A percentile compares a stretch with the other conserved stretches of the same genome.
Evolutionary conservation across 2,888 invertebrate genomes (phyloP).

Genomic region (Marasmarcha lunaedactyla): DNA sequence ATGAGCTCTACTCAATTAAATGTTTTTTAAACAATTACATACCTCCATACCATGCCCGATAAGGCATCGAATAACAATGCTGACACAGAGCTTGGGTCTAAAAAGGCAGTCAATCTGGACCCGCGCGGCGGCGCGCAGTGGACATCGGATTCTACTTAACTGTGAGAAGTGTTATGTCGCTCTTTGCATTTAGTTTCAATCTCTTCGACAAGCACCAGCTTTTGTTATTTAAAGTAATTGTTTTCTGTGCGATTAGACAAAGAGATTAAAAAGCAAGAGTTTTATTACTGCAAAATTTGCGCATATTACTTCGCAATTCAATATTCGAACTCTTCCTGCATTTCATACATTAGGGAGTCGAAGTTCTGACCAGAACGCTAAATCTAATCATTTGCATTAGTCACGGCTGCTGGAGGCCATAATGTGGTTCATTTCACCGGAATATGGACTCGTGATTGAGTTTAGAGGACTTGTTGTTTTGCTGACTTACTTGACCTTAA

Average conservation of each 20-base stretch:
- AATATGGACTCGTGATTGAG: conserved; percentile 35
- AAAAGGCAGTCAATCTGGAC: conserved; percentile 50
- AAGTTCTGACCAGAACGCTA: conserved; percentile 46
- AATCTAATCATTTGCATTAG: conserved; percentile 65
- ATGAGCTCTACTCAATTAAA: conserved; percentile 16
- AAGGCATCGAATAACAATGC: conserved; percentile 28
- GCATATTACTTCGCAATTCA: neutral
- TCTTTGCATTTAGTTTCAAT: conserved; percentile 10
- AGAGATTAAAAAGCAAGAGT: too few relatives aligned
- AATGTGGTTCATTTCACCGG: conserved; percentile 59
- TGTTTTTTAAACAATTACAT: conserved; percentile 17
- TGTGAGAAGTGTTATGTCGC: conserved; percentile 48
- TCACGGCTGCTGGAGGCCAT: conserved; percentile 47
- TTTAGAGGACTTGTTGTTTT: conserved; percentile 23
- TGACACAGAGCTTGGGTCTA: conserved; percentile 15
- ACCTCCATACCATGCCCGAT: conserved; percentile 24
- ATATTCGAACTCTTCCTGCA: neutral
- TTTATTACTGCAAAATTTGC: neutral
- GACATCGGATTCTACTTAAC: conserved; percentile 62
- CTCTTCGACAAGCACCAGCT: neutral
- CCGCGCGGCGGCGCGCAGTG: conserved; percentile 18
- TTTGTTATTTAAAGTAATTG: neutral
- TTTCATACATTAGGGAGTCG: conserved; percentile 25
- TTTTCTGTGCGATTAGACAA: neutral
- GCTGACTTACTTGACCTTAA: too few relatives aligned